Conservation (phyloP, 2,888 invertebrate genomes). For the Strigamia transsilvanica region DNA sequence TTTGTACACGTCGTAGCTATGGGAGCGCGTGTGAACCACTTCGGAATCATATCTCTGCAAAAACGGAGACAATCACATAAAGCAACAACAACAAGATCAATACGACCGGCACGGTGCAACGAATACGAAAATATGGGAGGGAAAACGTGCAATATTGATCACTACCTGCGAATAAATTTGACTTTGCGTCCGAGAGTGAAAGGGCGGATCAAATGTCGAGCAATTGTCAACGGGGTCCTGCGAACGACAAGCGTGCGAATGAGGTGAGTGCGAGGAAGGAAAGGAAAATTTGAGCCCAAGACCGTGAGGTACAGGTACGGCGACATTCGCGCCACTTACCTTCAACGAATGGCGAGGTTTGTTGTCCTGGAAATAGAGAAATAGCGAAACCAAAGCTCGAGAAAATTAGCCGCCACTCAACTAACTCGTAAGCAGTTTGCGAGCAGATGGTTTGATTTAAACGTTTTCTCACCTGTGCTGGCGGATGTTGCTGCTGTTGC, state of each 20-base stretch:
- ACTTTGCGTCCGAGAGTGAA: slow-evolving; percentile 38
- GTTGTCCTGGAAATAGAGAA: slow-evolving; percentile 4
- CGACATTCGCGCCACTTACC: not conserved
- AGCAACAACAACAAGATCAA: not conserved
- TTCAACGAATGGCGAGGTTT: not conserved
- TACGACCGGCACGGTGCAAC: not conserved
- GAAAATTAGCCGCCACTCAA: not conserved
- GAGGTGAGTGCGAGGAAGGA: not conserved
- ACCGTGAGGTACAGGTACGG: not conserved
- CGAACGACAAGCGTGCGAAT: not conserved
- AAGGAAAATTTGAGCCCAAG: not conserved
- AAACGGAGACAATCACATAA: slow-evolving; percentile 20
- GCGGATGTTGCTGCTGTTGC: slow-evolving; percentile 64
- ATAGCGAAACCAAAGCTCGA: not conserved
- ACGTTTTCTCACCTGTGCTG: not conserved
- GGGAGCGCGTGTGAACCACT: slow-evolving; percentile 59
- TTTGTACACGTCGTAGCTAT: slow-evolving; percentile 58
- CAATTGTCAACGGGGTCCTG: slow-evolving; percentile 6
- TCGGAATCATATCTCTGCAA: slow-evolving; percentile 54
- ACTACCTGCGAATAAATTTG: slow-evolving; percentile 50
- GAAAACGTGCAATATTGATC: not conserved
- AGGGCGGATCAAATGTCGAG: not conserved
- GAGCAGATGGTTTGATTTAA: not conserved
- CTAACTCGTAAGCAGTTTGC: no score
- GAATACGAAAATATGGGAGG: not conserved